A percentile compares a stretch with the other conserved stretches of the same genome.
Evolutionary conservation across 2,888 invertebrate species (phyloP).

Genomic region (Heterodera filipjevi): DNA sequence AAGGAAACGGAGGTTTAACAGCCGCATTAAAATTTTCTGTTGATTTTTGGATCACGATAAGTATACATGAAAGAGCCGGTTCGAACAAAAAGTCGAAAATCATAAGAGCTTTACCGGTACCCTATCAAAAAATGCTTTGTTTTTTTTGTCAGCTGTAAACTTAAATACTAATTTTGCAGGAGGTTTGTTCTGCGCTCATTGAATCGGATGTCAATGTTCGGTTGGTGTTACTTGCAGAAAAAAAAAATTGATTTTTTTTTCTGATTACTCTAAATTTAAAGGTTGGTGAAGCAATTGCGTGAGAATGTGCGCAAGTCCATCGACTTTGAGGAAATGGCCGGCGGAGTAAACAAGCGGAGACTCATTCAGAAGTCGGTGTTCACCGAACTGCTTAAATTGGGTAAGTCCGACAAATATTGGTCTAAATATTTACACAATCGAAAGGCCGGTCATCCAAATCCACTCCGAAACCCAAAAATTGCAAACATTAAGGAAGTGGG

Average conservation of each 20-base stretch:
- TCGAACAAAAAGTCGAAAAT: too few species aligned
- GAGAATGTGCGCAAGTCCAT: slow-evolving; percentile 87
- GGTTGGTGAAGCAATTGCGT: slow-evolving; percentile 87
- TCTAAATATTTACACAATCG: too few species aligned
- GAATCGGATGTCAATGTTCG: slow-evolving; percentile 95
- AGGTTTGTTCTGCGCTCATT: slow-evolving; percentile 88
- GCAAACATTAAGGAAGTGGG: too few species aligned
- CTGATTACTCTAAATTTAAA: background rate
- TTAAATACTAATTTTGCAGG: slow-evolving; percentile 8
- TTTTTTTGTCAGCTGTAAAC: background rate
- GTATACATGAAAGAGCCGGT: too few species aligned
- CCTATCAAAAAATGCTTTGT: too few species aligned
- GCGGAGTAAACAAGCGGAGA: slow-evolving; percentile 90
- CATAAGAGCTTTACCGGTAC: too few species aligned
- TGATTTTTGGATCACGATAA: too few species aligned
- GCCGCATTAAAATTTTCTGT: too few species aligned
- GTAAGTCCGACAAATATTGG: too few species aligned
- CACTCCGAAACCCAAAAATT: too few species aligned
- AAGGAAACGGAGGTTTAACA: too few species aligned
- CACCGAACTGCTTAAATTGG: slow-evolving; percentile 92
- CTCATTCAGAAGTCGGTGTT: slow-evolving; percentile 98
- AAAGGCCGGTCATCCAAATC: too few species aligned
- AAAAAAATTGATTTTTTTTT: background rate
- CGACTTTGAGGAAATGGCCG: slow-evolving; percentile 98
- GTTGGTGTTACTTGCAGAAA: slow-evolving; percentile 22